phyloP scores from a whole-genome alignment of 2,888 invertebrate species.

The Meiosimyza platycephala region DNA sequence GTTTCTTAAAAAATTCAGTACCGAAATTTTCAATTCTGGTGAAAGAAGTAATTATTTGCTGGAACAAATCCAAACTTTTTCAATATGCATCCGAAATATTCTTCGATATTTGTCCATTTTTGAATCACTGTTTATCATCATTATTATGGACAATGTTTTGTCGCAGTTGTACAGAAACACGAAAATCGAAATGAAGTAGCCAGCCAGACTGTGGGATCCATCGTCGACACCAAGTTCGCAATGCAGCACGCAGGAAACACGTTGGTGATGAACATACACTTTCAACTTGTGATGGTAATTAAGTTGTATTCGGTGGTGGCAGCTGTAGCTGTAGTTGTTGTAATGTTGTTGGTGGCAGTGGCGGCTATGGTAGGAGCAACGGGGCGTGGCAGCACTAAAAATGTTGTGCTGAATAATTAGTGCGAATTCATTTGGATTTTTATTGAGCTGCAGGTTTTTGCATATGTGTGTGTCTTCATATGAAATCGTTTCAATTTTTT shows the following conservation, averaged over 20 bases:
- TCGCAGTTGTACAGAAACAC: not conserved
- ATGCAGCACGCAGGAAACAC: constrained; percentile 11
- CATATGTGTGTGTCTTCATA: no score
- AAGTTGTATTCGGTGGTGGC: constrained; percentile 27
- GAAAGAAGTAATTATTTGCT: no score
- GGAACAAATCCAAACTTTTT: no score
- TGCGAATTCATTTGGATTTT: constrained; percentile 16
- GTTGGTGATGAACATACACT: constrained; percentile 13
- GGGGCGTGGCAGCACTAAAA: not conserved
- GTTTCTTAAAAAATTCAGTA: no score
- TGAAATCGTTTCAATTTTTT: not conserved
- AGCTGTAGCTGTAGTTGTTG: no score
- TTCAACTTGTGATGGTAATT: constrained; percentile 31
- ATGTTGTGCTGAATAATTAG: constrained; percentile 20
- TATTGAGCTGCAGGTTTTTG: not conserved
- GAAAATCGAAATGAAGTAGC: not conserved
- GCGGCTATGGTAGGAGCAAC: not conserved
- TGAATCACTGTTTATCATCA: no score
- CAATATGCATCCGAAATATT: no score
- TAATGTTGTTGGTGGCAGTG: not conserved
- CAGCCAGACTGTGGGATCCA: constrained; percentile 18
- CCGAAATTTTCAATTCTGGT: no score
- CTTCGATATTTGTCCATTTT: no score
- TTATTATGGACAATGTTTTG: no score
- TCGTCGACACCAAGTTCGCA: not conserved